These are phyloP conservation scores for Drosophila ficusphila DNA, from an alignment of 1,140 invertebrate species.

Conservation along the genomic window DNA sequence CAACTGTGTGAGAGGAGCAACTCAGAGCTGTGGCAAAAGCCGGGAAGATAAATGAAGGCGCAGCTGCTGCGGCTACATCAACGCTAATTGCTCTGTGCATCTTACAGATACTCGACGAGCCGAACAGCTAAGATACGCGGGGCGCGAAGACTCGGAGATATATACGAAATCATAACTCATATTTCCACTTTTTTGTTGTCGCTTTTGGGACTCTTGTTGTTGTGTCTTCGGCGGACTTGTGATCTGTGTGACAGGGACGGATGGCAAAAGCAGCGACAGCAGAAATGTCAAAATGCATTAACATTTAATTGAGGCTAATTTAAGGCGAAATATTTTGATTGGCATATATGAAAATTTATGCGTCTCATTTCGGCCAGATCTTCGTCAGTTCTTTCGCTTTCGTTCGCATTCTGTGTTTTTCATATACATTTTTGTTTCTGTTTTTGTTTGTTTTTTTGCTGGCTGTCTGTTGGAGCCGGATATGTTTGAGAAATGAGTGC, in stretches of 20 bases:
- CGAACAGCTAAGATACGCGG: constrained; percentile 24
- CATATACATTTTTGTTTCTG: too few species aligned
- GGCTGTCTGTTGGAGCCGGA: constrained; percentile 46
- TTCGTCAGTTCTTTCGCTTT: constrained; percentile 23
- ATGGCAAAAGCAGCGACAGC: constrained; percentile 28
- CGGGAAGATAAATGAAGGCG: constrained; percentile 73
- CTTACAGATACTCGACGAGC: constrained; percentile 52
- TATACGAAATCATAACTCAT: constrained; percentile 78
- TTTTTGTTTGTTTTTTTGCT: not conserved
- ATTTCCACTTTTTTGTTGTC: constrained; percentile 36
- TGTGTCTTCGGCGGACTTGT: constrained; percentile 36
- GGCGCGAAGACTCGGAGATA: constrained; percentile 37
- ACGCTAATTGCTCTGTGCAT: constrained; percentile 78
- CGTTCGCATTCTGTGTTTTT: constrained; percentile 5
- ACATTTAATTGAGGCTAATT: constrained; percentile 84
- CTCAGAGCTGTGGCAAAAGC: constrained; percentile 34
- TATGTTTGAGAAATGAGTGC: constrained; percentile 82
- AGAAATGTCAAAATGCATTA: constrained; percentile 84
- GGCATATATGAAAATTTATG: constrained; percentile 81
- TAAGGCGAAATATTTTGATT: constrained; percentile 82
- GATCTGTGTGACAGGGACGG: constrained; percentile 34
- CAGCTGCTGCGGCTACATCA: constrained; percentile 78
- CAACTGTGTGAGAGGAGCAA: constrained; percentile 48
- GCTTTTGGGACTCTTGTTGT: constrained; percentile 3
- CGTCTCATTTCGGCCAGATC: constrained; percentile 64